Base-by-base conservation (phyloP, 2,113 vertebrate species). In the Gobius niger region DNA sequence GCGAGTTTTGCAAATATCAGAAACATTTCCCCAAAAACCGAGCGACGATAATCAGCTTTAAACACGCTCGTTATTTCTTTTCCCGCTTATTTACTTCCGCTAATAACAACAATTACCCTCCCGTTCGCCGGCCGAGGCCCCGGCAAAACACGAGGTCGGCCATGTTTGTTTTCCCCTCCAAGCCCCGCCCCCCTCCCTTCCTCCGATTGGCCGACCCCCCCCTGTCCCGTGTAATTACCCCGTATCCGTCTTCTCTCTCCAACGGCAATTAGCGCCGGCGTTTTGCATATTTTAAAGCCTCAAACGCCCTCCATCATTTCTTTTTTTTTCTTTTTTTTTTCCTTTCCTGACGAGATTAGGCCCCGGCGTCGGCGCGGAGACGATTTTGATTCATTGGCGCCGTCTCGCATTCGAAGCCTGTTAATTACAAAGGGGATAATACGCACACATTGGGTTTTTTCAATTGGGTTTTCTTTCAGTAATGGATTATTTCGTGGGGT, bases 371-470 rank as follows among this genome's bases (percentile, higher is more conserved):
- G 11, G 11, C 52, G 24, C 19, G 53, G 53, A 56, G 34, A 56
- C 53, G 53, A 12, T 56, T 34, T 54, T 8, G 10, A 54, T 54
- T 12, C 52, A 54, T 54, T 54, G 52, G 24, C 19, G 52, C 18
- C 24, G 6, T 19, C 5, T 57, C 54, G 40, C 10, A 24, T 57
- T 57, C 13, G 54, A 57, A 34, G 19, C 54, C 54, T 57, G 54
- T 57, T 57, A 57, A 57, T 57, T 57, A 57, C 54, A 34, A 10
- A 54, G 7, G 11, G 54, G 54, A 57, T 57, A 14, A 57, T 57
- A 13, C 14, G 12, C 54, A 34, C 12, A 24, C 54, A 57, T 40
- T 57, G 54, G 24, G 24, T 57, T 57, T 57, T 57, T 57, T 57
- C 54, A 57, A 57, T 57, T 40, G 24, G 24, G 19, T 57, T 40